Conservation (phyloP, 2,797 vertebrate genomes). For the Sebastes elongatus region DNA sequence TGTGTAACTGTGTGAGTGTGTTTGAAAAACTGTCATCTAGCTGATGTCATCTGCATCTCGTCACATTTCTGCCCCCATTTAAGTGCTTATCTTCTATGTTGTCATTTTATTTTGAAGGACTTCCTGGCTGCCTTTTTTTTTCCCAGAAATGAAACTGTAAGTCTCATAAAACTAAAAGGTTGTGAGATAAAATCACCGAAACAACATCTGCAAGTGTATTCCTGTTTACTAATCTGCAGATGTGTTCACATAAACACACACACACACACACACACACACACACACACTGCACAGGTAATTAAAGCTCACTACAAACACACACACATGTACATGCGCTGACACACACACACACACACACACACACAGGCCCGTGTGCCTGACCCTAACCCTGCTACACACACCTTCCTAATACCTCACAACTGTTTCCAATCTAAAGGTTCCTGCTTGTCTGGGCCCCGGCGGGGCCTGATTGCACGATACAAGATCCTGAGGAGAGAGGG, state of each 20-base stretch:
- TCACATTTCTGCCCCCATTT: background rate
- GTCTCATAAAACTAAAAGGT: slow-evolving; percentile 28
- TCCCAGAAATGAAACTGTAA: background rate
- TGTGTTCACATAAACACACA: slow-evolving; percentile 19
- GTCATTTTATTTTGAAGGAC: slow-evolving; percentile 16
- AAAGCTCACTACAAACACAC: slow-evolving; percentile 47
- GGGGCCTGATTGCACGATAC: slow-evolving; percentile 84
- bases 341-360: slow-evolving; percentile 19
- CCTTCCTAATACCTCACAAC: slow-evolving; percentile 84
- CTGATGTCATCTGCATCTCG: slow-evolving; percentile 11
- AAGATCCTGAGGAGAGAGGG: slow-evolving; percentile 75
- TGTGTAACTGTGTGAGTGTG: background rate
- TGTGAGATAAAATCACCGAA: slow-evolving; percentile 43
- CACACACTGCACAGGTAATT: slow-evolving; percentile 58
- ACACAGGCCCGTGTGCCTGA: slow-evolving; percentile 60
- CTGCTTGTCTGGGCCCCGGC: slow-evolving; percentile 84
- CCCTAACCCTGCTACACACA: slow-evolving; percentile 74
- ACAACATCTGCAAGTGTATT: slow-evolving; percentile 54
- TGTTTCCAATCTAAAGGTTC: slow-evolving; percentile 90
- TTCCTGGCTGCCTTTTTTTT: background rate
- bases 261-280: background rate
- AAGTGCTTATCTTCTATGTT: background rate
- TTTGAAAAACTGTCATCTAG: slow-evolving; percentile 30
- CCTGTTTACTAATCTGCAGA: slow-evolving; percentile 59
- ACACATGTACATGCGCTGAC: slow-evolving; percentile 33